Conservation (phyloP, 2,888 invertebrate species). For the Chloroclysta siterata region DNA sequence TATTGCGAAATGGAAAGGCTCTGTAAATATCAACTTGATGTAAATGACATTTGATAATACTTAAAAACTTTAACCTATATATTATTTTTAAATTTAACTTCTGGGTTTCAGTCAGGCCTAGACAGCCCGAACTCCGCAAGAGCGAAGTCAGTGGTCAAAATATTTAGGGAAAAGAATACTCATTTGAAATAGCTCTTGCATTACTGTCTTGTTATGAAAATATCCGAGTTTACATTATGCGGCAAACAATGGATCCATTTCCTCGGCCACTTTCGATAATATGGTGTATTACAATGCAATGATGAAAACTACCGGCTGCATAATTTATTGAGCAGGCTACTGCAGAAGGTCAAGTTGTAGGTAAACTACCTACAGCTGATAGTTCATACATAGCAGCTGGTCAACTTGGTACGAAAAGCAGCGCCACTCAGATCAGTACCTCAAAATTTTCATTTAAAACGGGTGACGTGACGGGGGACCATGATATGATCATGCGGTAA, state of each 20-base stretch:
- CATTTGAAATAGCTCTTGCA: slow-evolving; percentile 30
- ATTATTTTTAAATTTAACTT: no score
- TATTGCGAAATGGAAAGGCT: no score
- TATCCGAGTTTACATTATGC: slow-evolving; percentile 62
- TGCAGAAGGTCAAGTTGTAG: slow-evolving; percentile 43
- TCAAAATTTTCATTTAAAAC: no score
- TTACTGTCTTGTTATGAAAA: slow-evolving; percentile 58
- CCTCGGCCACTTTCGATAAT: slow-evolving; percentile 65
- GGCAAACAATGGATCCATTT: slow-evolving; percentile 66
- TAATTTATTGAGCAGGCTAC: slow-evolving; percentile 47
- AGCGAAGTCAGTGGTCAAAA: slow-evolving; percentile 11
- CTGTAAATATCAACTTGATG: neutral
- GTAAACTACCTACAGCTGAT: slow-evolving; percentile 28
- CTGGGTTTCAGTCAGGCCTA: no score
- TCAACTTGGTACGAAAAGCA: neutral
- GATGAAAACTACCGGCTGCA: slow-evolving; percentile 50
- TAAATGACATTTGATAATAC: no score
- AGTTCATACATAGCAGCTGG: slow-evolving; percentile 6
- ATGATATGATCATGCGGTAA: no score
- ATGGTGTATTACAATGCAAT: slow-evolving; percentile 54
- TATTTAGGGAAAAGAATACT: slow-evolving; percentile 36
- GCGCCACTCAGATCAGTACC: neutral
- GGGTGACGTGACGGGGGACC: no score
- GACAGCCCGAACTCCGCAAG: neutral
- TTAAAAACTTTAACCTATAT: no score